Evolutionary conservation across 1,140 invertebrate species (phyloP), one percentile per base, ranked within the genome.

Genomic region (Caenorhabditis tropicalis): DNA sequence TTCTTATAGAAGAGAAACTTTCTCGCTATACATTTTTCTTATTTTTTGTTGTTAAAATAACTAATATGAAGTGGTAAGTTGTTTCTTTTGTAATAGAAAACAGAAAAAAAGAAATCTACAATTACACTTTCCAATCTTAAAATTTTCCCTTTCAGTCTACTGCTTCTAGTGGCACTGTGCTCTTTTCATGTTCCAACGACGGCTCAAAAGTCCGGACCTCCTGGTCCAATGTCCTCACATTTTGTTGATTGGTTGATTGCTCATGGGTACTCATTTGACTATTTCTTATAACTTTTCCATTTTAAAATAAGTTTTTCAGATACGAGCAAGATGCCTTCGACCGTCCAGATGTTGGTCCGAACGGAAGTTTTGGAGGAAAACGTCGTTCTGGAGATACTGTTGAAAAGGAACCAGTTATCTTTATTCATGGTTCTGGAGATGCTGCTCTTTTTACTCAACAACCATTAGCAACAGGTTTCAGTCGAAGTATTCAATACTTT

Each of bases 371-470:
- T 82, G 90, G 90, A 19, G 90, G 90, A 36, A 90, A 86, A 74
- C 36, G 79, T 39, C 81, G 58, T 79, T 53, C 86, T 16, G 81
- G 65, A 16, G 85, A 91, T 49, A 16, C 31, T 79, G 70, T 90
- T 15, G 48, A 84, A 19, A 89, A 91, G 46, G 85, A 91, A 33
- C 90, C 90, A n/a, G 89, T 91, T 0, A 88, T 91, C 24, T 91
- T 90, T 83, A 86, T 90, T 74, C 89, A 90, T 79, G 84, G 86
- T 7, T 88, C 85, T 33, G 90, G 90, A 60, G 90, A 91, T 79
- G 85, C 90, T 19, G 90, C 90, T 48, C 84, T 91, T 2, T 88
- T 91, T 81, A 90, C 90, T 27, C 90, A 91, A 79, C 89, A 90
- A 7, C 90, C 90, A 7, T 56, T 86, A 16, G 89, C 89, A 43